These are phyloP conservation scores for Todiramphus chloris DNA, from an alignment of 2,113 vertebrate genomes.

Conservation along the genomic window DNA sequence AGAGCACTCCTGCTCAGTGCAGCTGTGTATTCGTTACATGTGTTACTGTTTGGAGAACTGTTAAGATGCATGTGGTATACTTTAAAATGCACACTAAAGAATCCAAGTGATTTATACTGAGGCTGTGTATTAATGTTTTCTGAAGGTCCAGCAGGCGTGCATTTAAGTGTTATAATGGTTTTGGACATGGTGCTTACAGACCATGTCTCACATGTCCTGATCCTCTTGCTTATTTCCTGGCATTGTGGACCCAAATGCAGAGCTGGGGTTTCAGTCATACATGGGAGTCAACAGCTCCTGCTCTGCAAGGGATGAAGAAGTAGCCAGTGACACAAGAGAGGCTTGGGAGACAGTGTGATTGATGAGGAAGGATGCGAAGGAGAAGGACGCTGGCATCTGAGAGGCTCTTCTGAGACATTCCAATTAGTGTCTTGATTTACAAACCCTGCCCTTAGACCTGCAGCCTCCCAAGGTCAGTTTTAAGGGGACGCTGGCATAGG, in stretches of 20 bases:
- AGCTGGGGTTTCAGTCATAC: background rate
- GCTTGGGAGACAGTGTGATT: background rate
- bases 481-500: background rate
- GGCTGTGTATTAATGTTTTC: background rate
- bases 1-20: background rate
- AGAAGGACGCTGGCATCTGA: background rate
- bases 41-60: background rate
- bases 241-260: background rate
- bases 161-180: background rate
- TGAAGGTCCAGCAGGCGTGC: background rate
- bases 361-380: background rate
- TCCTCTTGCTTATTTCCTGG: slow-evolving; percentile 1
- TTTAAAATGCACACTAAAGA: background rate
- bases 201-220: background rate
- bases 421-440: slow-evolving; percentile 22
- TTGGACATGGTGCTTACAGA: background rate
- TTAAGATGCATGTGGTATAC: background rate
- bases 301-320: background rate
- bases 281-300: background rate
- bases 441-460: slow-evolving; percentile 23
- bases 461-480: background rate
- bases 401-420: slow-evolving; percentile 12
- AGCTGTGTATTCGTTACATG: background rate
- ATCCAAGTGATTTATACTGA: background rate
- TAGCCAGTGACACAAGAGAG: background rate